phyloP scores from a whole-genome alignment of 1,140 invertebrate genomes.

The Brachionus sp. region DNA sequence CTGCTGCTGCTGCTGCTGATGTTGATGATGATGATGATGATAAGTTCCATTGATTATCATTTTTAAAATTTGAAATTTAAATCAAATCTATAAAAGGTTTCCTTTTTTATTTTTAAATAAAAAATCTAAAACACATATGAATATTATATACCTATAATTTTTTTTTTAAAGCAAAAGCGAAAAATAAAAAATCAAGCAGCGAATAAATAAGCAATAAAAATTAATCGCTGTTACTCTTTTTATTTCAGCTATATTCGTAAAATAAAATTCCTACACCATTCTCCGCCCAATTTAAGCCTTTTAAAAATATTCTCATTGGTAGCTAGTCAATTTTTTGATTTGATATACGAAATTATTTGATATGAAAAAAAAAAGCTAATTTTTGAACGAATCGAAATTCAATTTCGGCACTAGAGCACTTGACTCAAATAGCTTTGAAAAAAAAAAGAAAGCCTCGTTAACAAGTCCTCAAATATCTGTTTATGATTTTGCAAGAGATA shows the following conservation, averaged over 20 bases:
- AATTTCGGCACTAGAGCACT: neutral
- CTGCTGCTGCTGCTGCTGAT: neutral
- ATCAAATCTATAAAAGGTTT: neutral
- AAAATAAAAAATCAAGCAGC: slow-evolving; percentile 30
- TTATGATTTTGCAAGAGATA: slow-evolving; percentile 12
- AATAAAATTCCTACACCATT: neutral
- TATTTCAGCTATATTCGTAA: neutral
- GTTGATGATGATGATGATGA: slow-evolving; percentile 22
- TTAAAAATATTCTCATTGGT: neutral
- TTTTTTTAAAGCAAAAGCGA: neutral
- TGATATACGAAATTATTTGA: neutral
- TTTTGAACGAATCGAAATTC: neutral
- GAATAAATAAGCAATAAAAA: slow-evolving; percentile 42
- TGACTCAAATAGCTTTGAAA: neutral
- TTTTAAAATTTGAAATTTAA: slow-evolving; percentile 32
- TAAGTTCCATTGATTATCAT: slow-evolving; percentile 17
- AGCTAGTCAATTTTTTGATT: neutral
- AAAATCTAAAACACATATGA: neutral
- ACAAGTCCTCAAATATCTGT: slow-evolving; percentile 34
- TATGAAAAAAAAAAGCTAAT: neutral
- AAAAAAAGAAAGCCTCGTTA: neutral
- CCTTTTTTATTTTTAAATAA: slow-evolving; percentile 4
- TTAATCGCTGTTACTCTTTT: slow-evolving; percentile 33
- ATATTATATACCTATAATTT: neutral
- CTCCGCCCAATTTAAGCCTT: neutral